Percentiles rank a stretch among this genome's conserved stretches.
These are phyloP conservation scores for Hetaerina titia DNA, from an alignment of 2,888 invertebrate species.

Conservation along the genomic window DNA sequence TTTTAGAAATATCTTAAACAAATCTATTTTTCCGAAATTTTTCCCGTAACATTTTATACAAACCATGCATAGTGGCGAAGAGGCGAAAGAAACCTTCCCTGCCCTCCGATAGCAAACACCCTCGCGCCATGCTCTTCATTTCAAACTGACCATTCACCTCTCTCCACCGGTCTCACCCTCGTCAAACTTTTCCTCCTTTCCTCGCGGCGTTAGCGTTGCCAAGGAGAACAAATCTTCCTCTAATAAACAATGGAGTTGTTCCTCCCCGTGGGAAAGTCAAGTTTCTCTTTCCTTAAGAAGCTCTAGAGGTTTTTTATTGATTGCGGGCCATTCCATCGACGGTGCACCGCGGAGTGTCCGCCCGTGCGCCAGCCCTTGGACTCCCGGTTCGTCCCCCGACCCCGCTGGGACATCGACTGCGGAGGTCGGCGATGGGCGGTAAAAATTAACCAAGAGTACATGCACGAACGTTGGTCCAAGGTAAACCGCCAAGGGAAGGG, in stretches of 20 bases:
- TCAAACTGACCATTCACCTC: background rate
- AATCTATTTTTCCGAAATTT: too few species aligned
- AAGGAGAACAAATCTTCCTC: background rate
- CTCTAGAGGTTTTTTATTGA: background rate
- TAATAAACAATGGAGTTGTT: background rate
- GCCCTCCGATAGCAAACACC: background rate
- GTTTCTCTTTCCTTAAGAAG: background rate
- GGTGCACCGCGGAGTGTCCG: background rate
- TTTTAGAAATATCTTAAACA: too few species aligned
- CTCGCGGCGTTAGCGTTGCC: background rate
- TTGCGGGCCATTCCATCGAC: background rate
- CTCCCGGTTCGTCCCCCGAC: too few species aligned
- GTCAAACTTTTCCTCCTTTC: background rate
- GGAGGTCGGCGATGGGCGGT: too few species aligned
- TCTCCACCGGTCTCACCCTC: background rate
- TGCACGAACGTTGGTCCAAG: too few species aligned
- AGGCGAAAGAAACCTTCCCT: background rate
- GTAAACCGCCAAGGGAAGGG: too few species aligned
- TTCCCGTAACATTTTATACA: too few species aligned
- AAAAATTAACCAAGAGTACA: too few species aligned
- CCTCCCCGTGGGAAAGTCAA: constrained; percentile 12
- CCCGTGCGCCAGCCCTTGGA: too few species aligned
- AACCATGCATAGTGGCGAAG: too few species aligned
- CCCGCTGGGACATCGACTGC: too few species aligned
- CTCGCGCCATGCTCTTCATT: background rate